A percentile compares a stretch with the other conserved stretches of the same genome.
Conservation (phyloP, 92 coral and sea anemone species). For the Siderastrea siderea region DNA sequence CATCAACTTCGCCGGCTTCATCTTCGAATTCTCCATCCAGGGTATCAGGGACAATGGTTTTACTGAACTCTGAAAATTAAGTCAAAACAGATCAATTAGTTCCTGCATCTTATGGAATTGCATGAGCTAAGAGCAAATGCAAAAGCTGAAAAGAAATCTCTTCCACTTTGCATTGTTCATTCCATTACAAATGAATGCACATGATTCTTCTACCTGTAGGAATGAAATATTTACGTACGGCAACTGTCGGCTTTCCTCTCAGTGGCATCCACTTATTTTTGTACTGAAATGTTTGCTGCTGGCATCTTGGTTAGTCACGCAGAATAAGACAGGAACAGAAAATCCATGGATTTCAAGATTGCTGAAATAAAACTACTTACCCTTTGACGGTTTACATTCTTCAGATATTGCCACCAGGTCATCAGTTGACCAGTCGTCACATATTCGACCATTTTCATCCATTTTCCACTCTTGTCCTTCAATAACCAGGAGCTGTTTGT, state of each 20-base stretch:
- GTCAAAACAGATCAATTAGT: slow-evolving; percentile 34
- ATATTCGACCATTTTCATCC: slow-evolving; percentile 41
- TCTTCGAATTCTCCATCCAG: slow-evolving; percentile 22
- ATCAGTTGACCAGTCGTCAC: slow-evolving; percentile 43
- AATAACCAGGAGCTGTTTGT: slow-evolving; percentile 34
- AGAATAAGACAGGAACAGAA: slow-evolving; percentile 29
- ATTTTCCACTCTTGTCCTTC: slow-evolving; percentile 60
- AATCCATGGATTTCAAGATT: slow-evolving; percentile 20
- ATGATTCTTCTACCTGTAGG: slow-evolving; percentile 26
- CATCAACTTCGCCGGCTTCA: slow-evolving; percentile 32
- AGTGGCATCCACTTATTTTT: slow-evolving; percentile 34
- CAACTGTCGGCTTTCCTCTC: slow-evolving; percentile 41
- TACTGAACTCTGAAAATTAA: slow-evolving; percentile 36
- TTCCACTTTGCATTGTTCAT: slow-evolving; percentile 26
- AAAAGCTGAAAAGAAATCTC: slow-evolving; percentile 21
- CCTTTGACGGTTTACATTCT: slow-evolving; percentile 31
- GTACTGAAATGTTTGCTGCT: slow-evolving; percentile 36
- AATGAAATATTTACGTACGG: slow-evolving; percentile 36
- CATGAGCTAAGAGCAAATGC: slow-evolving; percentile 23
- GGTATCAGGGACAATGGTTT: slow-evolving; percentile 23
- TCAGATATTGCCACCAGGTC: slow-evolving; percentile 58
- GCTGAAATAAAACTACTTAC: slow-evolving; percentile 32
- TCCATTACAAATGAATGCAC: slow-evolving; percentile 25
- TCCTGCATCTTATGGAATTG: slow-evolving; percentile 14
- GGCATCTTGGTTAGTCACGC: slow-evolving; percentile 33